Evolutionary conservation across 2,888 invertebrate species (phyloP).

Genomic region (Cheilosia urbana): DNA sequence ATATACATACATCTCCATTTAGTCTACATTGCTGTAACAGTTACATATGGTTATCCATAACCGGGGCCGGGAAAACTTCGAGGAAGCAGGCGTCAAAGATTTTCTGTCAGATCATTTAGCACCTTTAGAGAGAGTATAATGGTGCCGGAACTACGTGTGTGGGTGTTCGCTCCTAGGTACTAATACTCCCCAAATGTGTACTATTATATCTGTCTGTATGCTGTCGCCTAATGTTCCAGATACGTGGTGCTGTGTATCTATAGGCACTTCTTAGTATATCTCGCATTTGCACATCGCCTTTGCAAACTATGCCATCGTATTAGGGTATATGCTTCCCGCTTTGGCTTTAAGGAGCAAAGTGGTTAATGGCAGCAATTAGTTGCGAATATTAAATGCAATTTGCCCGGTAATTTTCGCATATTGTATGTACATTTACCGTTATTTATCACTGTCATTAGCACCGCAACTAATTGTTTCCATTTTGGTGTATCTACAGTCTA

Average conservation of each 20-base stretch:
- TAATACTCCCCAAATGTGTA: neutral
- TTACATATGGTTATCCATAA: conserved; percentile 44
- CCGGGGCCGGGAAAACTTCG: conserved; percentile 38
- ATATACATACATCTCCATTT: conserved; percentile 53
- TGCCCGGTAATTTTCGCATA: conserved; percentile 77
- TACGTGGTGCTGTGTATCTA: neutral
- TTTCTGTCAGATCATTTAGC: conserved; percentile 69
- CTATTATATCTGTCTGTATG: conserved; percentile 15
- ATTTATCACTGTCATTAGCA: conserved; percentile 77
- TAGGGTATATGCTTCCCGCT: conserved; percentile 7
- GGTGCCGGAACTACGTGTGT: conserved; percentile 53
- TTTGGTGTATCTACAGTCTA: no score
- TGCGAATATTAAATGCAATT: conserved; percentile 78
- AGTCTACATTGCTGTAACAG: conserved; percentile 25
- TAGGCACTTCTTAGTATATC: conserved; percentile 19
- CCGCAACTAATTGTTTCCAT: conserved; percentile 75
- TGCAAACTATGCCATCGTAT: conserved; percentile 38
- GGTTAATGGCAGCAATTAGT: conserved; percentile 78
- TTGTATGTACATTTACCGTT: conserved; percentile 74
- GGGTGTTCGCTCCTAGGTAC: neutral
- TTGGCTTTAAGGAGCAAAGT: conserved; percentile 76
- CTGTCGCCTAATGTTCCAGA: conserved; percentile 40
- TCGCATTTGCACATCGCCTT: conserved; percentile 37
- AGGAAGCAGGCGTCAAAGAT: conserved; percentile 67
- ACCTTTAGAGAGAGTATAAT: conserved; percentile 62